Evolutionary conservation across 64 coral and sea anemone species (phyloP), one percentile per base, ranked within the genome.

Genomic region (Montipora foliosa): DNA sequence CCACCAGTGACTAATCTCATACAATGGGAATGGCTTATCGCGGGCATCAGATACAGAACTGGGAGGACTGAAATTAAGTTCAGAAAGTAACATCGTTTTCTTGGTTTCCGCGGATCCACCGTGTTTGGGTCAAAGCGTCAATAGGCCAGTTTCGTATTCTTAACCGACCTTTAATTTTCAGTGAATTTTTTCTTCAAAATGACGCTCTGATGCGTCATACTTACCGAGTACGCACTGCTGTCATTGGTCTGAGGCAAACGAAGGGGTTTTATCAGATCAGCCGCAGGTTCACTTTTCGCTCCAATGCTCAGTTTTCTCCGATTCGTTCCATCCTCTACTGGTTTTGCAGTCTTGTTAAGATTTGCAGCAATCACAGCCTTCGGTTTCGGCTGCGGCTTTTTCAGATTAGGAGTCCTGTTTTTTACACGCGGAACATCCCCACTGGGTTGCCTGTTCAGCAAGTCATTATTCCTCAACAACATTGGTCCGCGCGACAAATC

Each of bases 401-500:
- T 16, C 19, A 2, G 64, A 6, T 86, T 15, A 21, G 8, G 10
- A 2, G 15, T 51, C 47, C 45, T 49, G 66, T 71, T 70, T 86
- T 86, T 86, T 12, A 21, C 62, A 51, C 45, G 37, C 37, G 37
- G 37, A 2, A 37, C 37, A 37, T 37, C 37, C 5, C 67, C 19
- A 0, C 44, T 72, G 2, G 62, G 64, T 50, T 47, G 45, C 47
- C 66, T 86, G 82, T 86, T 71, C 46, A 3, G 17, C 4, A 71
- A 49, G 82, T 86, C 82, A 14, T 71, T 86, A 50, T 86, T 86
- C 46, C 66, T 49, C 12, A 86, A 21, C 64, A 71, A 15, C 13
- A 44, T 11, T 44, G 48, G 17, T 22, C 64, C 62, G 45, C 14
- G 62, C 45, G 66, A 5, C 21, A 3, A 2, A 21, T 49, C 25